These are phyloP conservation scores for Gavia stellata DNA, from an alignment of 2,113 vertebrate genomes.

Conservation along the genomic window DNA sequence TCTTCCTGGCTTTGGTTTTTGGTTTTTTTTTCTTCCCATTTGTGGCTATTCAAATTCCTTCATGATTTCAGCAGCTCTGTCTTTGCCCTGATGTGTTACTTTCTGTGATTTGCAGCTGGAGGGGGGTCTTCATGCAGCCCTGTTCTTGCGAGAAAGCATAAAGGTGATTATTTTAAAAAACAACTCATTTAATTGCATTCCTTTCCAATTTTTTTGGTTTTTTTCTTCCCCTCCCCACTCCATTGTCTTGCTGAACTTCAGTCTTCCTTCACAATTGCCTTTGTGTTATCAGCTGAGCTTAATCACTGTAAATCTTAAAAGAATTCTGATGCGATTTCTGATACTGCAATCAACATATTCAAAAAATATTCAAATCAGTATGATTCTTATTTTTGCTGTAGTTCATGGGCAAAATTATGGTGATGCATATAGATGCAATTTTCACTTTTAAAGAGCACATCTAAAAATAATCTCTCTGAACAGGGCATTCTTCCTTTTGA, in stretches of 20 bases:
- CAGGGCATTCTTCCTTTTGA: background rate
- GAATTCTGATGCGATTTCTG: background rate
- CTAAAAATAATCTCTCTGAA: background rate
- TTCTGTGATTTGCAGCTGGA: slow-evolving; percentile 87
- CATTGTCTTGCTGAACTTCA: slow-evolving; percentile 29
- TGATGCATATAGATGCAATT: background rate
- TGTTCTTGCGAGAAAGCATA: slow-evolving; percentile 91
- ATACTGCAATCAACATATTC: background rate
- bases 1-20: background rate
- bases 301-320: background rate
- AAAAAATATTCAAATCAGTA: background rate
- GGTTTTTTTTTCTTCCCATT: background rate
- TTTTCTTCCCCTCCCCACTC: background rate
- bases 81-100: slow-evolving; percentile 76
- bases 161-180: slow-evolving; percentile 86
- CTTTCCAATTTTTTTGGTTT: background rate
- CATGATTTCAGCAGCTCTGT: slow-evolving; percentile 39
- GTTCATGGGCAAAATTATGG: background rate
- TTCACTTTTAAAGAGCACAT: background rate
- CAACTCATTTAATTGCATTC: slow-evolving; percentile 29
- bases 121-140: slow-evolving; percentile 96
- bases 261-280: background rate
- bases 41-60: slow-evolving; percentile 52
- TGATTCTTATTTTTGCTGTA: background rate
- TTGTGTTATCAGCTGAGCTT: background rate